Evolutionary conservation across 1,140 invertebrate genomes (phyloP).

Genomic region (Drosophila eugracilis): DNA sequence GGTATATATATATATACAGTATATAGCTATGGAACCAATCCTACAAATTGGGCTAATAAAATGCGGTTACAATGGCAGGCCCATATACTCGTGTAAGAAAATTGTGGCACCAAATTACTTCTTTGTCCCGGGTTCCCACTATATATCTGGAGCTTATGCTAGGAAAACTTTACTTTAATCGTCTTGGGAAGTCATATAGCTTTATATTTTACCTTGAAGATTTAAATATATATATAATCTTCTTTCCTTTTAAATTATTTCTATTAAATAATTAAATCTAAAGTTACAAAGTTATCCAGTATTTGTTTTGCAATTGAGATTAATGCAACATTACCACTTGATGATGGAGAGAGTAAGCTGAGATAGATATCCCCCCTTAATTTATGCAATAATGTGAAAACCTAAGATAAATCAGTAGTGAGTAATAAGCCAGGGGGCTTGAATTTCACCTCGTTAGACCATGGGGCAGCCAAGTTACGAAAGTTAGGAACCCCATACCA

Average conservation of each 20-base stretch:
- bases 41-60: conserved; percentile 14
- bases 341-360: no score
- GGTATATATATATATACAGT: no score
- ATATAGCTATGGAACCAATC: neutral
- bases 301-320: neutral
- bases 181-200: neutral
- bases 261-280: no score
- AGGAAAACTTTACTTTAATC: neutral
- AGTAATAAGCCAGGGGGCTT: neutral
- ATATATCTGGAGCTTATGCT: neutral
- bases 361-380: no score
- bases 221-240: neutral
- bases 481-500: conserved; percentile 7
- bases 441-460: neutral
- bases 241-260: no score
- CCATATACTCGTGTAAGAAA: conserved; percentile 5
- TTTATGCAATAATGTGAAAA: conserved; percentile 1
- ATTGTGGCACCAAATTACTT: neutral
- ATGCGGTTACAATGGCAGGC: conserved; percentile 2
- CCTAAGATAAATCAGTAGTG: neutral
- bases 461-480: conserved; percentile 1
- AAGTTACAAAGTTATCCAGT: no score
- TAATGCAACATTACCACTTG: neutral
- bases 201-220: neutral
- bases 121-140: conserved; percentile 9